Evolutionary conservation across 2,797 vertebrate genomes (phyloP).

Genomic region (Phrynocephalus vlangalii): DNA sequence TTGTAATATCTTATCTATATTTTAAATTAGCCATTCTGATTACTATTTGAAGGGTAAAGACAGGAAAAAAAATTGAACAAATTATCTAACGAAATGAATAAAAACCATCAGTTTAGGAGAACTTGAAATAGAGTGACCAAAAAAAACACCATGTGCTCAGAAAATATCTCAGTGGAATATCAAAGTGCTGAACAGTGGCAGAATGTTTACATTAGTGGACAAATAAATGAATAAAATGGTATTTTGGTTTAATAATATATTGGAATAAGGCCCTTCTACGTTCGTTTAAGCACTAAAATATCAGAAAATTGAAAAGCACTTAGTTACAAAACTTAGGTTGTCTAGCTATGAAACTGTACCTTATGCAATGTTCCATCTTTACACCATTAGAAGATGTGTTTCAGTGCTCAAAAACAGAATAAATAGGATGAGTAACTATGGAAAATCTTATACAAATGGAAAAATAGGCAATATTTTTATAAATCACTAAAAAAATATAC

Average conservation of each 20-base stretch:
- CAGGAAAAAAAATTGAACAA: neutral
- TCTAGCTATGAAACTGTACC: too few species aligned
- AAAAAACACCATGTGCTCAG: neutral
- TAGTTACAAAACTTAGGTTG: too few species aligned
- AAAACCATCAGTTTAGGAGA: neutral
- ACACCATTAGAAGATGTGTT: too few species aligned
- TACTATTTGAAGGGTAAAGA: neutral
- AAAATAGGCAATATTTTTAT: too few species aligned
- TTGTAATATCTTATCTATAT: neutral
- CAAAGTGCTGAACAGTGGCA: neutral
- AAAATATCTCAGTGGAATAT: neutral
- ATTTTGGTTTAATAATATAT: neutral
- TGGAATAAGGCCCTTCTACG: neutral
- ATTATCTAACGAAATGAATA: neutral
- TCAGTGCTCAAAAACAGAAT: too few species aligned
- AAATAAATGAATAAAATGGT: neutral
- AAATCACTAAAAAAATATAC: too few species aligned
- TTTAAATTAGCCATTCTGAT: neutral
- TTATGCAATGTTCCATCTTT: too few species aligned
- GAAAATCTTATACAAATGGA: too few species aligned
- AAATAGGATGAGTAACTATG: too few species aligned
- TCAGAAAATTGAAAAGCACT: too few species aligned
- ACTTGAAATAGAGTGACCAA: neutral
- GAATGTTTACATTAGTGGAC: neutral
- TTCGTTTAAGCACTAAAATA: too few species aligned